Evolutionary conservation across 2,888 invertebrate species (phyloP).

Genomic region (Xiphydria camelus): DNA sequence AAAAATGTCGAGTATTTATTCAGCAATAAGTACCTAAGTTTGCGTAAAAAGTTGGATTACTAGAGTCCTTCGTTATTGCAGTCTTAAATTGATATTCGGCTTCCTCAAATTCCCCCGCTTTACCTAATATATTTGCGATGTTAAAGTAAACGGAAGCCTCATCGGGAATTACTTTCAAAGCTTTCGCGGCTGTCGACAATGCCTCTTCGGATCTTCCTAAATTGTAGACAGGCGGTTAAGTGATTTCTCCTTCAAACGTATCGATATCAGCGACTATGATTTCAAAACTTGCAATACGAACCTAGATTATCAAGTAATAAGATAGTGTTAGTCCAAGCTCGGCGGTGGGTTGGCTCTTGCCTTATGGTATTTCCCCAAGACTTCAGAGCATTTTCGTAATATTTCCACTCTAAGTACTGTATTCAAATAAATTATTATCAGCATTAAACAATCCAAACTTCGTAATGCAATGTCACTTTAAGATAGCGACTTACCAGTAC

Average conservation of each 20-base stretch:
- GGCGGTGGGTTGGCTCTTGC: slow-evolving; percentile 75
- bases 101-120: slow-evolving; percentile 72
- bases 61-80: slow-evolving; percentile 71
- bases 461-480: not conserved
- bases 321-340: slow-evolving; percentile 91
- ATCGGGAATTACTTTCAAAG: slow-evolving; percentile 71
- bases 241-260: too few species aligned
- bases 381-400: slow-evolving; percentile 73
- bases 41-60: slow-evolving; percentile 80
- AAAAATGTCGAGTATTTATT: too few species aligned
- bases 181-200: slow-evolving; percentile 70
- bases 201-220: slow-evolving; percentile 71
- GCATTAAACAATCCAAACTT: not conserved
- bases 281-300: slow-evolving; percentile 34
- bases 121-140: slow-evolving; percentile 86
- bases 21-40: slow-evolving; percentile 74
- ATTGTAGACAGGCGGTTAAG: too few species aligned
- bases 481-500: slow-evolving; percentile 73
- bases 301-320: slow-evolving; percentile 81
- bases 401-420: slow-evolving; percentile 79
- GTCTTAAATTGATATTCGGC: slow-evolving; percentile 81
- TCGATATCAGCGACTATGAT: slow-evolving; percentile 6
- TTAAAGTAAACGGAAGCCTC: slow-evolving; percentile 83
- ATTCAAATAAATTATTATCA: slow-evolving; percentile 21
- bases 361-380: slow-evolving; percentile 83